Evolutionary conservation across 2,888 invertebrate genomes (phyloP).

Genomic region (Mantis religiosa): DNA sequence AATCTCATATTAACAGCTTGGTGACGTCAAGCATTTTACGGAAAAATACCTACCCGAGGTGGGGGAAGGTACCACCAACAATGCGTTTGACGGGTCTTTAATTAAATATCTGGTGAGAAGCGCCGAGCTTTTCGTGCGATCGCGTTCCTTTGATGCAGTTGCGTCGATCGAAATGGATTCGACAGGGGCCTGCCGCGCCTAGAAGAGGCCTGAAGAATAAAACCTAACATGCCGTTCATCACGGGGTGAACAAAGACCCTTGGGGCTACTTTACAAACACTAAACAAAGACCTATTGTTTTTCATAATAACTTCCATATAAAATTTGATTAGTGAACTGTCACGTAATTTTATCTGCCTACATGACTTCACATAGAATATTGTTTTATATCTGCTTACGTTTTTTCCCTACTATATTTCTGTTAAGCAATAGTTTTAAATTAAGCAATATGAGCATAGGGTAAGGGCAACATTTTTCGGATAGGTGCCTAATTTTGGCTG

Average conservation of each 20-base stretch:
- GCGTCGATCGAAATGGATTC: not conserved
- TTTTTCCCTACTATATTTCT: no score
- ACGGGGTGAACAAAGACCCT: not conserved
- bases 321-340: no score
- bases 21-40: not conserved
- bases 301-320: no score
- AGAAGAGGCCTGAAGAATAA: not conserved
- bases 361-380: no score
- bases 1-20: not conserved
- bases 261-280: not conserved
- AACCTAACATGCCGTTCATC: not conserved
- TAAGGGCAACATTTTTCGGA: no score
- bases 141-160: constrained; percentile 7
- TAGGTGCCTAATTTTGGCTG: no score
- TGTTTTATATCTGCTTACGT: no score
- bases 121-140: not conserved
- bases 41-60: not conserved
- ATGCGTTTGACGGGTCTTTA: constrained; percentile 16
- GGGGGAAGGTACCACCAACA: constrained; percentile 5
- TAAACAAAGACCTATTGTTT: not conserved
- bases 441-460: no score
- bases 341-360: no score
- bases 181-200: not conserved
- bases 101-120: constrained; percentile 14
- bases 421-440: no score